These are phyloP conservation scores for Nowickia ferox DNA, from an alignment of 2,888 invertebrate genomes.

Conservation along the genomic window DNA sequence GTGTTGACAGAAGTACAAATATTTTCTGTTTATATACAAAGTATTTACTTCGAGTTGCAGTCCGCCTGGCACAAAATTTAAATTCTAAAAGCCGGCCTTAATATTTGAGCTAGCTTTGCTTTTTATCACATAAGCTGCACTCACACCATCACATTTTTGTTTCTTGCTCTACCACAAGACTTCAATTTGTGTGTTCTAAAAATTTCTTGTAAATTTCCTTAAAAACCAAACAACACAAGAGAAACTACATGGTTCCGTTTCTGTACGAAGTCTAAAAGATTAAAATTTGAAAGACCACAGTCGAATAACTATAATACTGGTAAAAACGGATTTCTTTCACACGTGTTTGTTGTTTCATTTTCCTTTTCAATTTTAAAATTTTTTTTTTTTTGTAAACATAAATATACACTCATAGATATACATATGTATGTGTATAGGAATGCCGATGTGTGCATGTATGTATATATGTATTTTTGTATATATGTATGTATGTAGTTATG, in stretches of 20 bases:
- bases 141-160: not conserved
- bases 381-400: not conserved
- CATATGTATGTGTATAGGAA: not conserved
- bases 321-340: not conserved
- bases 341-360: conserved; percentile 4
- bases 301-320: not conserved
- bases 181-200: not conserved
- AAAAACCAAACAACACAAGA: not conserved
- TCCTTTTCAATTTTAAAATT: not conserved
- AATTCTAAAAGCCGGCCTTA: not conserved
- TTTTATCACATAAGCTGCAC: not conserved
- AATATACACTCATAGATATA: not conserved
- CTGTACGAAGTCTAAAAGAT: not conserved
- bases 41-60: too few relatives aligned
- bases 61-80: not conserved
- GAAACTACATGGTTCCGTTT: conserved; percentile 15
- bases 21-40: too few relatives aligned
- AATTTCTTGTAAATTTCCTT: conserved; percentile 32
- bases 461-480: not conserved
- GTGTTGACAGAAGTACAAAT: too few relatives aligned
- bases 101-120: not conserved
- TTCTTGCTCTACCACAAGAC: conserved; percentile 5
- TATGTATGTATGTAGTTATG: not conserved
- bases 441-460: not conserved
- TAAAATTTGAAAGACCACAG: conserved; percentile 21